Evolutionary conservation across 92 coral and sea anemone genomes (phyloP).

Genomic region (Parazoanthus swiftii): DNA sequence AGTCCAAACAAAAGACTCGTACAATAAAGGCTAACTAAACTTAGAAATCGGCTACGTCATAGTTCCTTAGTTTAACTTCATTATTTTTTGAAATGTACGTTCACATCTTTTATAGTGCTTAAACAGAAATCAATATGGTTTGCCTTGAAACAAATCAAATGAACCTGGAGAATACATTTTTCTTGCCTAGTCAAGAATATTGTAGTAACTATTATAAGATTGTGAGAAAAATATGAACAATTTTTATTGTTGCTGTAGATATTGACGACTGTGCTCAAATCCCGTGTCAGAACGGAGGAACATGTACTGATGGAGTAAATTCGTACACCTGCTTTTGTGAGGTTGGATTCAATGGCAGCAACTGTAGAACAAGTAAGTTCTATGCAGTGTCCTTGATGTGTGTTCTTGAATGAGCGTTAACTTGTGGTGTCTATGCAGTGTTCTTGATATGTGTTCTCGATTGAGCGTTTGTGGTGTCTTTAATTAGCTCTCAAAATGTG

Average conservation of each 20-base stretch:
- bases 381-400: neutral
- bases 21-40: neutral
- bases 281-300: no score
- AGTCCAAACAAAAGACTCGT: no score
- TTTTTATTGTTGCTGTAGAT: neutral
- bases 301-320: no score
- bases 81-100: neutral
- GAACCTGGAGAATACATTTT: neutral
- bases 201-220: neutral
- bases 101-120: neutral
- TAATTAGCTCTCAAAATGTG: no score
- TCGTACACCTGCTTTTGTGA: neutral
- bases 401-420: neutral
- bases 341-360: no score
- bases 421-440: constrained; percentile 1
- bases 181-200: neutral
- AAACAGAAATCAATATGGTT: neutral
- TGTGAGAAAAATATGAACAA: neutral
- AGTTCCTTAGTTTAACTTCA: neutral
- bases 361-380: no score
- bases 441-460: neutral
- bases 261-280: neutral
- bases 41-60: neutral
- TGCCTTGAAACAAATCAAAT: neutral
- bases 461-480: no score